These are phyloP conservation scores for Scolopax rusticola DNA, from an alignment of 2,797 vertebrate genomes.

Conservation along the genomic window DNA sequence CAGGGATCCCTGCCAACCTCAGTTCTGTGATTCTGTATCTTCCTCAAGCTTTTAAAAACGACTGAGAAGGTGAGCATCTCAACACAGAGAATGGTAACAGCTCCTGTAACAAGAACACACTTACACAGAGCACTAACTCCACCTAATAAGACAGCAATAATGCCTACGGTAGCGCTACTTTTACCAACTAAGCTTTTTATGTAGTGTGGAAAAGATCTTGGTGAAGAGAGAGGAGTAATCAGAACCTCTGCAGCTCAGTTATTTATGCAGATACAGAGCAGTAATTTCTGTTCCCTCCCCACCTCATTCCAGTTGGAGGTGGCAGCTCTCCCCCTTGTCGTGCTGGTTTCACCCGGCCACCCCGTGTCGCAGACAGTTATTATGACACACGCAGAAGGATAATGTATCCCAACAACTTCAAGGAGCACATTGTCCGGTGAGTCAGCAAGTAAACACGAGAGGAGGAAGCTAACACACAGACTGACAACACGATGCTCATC, in stretches of 20 bases:
- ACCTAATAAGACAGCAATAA: background rate
- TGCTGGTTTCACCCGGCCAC: background rate
- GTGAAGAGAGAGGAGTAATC: background rate
- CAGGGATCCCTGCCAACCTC: background rate
- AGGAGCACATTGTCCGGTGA: background rate
- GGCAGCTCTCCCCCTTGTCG: background rate
- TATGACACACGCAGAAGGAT: conserved; percentile 57
- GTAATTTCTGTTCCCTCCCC: background rate
- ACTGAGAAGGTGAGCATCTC: background rate
- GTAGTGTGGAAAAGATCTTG: background rate
- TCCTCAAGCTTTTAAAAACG: background rate
- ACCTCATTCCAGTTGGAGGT: background rate
- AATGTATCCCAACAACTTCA: conserved; percentile 34
- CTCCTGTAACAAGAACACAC: background rate
- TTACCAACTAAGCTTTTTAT: background rate
- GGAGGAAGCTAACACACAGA: background rate
- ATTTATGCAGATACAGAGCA: background rate
- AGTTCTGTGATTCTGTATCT: background rate
- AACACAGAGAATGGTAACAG: background rate
- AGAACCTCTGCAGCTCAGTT: background rate
- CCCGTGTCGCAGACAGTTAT: background rate
- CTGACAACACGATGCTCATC: background rate
- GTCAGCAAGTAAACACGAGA: conserved; percentile 19
- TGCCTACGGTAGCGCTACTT: rapidly evolving
- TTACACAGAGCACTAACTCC: background rate